Evolutionary conservation across 2,888 invertebrate genomes (phyloP), one percentile per base, ranked within the genome.

Genomic region (Amphipoea oculea): DNA sequence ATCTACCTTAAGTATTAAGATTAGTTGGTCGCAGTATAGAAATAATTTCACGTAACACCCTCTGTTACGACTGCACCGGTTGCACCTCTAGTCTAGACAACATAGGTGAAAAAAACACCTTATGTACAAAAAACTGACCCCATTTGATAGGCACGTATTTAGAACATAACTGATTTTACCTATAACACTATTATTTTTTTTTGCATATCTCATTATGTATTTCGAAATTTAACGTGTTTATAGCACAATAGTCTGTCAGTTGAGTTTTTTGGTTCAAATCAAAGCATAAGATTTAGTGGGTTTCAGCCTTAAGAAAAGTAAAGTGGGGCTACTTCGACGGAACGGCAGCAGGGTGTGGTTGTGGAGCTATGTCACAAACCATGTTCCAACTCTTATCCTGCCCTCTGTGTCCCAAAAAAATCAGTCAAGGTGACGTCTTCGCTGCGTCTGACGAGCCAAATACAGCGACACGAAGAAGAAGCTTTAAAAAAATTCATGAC

Each of bases 21-120:
- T 29, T 69, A 62, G 29, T 86, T 54, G 71, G 88, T 87, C 89
- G 86, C 71, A 62, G 83, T 92, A 91, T 72, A 89, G 83, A 88
- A 90, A 93, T 92, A 90, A 88, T 89, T 91, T 86, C 92, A 92
- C 92, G 92, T 93, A 92, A 87, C 77, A 81, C 79, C 86, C 87
- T 92, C 90, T 91, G 87, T 90, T 86, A 63, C 69, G 74, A 72
- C 60, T 51, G 45, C 70, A 84, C 85, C 71, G 81, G 81, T 81
- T 63, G 29, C 80, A 84, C 85, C 81, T 66, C 77, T 51, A 62
- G 81, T 81, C 76, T 86, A 85, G 80, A 83, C 78, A 84, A 40
- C 81, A 70, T 82, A 82, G 75, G 60, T 70, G 66, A 79, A 89
- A 89, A 89, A 89, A 89, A 86, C 84, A 85, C 88, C 86, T 86